Evolutionary conservation across 2,113 vertebrate genomes (phyloP), one percentile per base, ranked within the genome.

Genomic region (Oryzias celebensis): DNA sequence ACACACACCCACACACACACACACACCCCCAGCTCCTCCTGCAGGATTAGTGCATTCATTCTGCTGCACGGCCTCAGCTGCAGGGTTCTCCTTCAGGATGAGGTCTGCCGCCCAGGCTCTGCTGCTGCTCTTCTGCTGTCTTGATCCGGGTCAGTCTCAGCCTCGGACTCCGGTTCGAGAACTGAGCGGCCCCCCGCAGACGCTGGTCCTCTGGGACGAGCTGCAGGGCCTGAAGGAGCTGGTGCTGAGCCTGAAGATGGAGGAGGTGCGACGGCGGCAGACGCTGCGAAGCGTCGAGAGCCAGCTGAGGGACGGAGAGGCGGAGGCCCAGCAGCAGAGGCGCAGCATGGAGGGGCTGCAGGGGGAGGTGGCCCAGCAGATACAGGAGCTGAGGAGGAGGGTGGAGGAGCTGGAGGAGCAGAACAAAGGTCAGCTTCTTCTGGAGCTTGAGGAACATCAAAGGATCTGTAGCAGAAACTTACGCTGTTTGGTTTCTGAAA

Each of bases 151-250:
- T 45, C 46, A 4, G 54, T 31, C 56, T 1, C 41, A 8, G 53
- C 5, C 14, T 0, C 52, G 47, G 43, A 36, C 13, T 5, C 42
- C 7, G 0, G 24, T 2, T 1, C 31, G 16, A 1, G 52, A 4
- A 48, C 16, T 16, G 0, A 41, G 7, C 0, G 12, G 2, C 20
- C 31, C 64, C 0, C 46, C 26, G 0, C 48, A 52, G 3, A 22
- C 74, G 3, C 28, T 56, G 0, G 18, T 55, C 49, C 60, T 88
- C 48, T 79, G 83, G 86, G 85, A 83, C 2, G 81, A 89, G 66
- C 67, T 90, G 70, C 18, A 3, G 49, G 83, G 86, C 0, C 18
- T 88, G 58, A 86, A 62, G 62, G 72, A 79, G 18, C 58, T 90
- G 63, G 72, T 90, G 8, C 64, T 90, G 23, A 78, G 53, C 46